Conservation (phyloP, 2,113 vertebrate genomes). For the Ceyx melanurus region DNA sequence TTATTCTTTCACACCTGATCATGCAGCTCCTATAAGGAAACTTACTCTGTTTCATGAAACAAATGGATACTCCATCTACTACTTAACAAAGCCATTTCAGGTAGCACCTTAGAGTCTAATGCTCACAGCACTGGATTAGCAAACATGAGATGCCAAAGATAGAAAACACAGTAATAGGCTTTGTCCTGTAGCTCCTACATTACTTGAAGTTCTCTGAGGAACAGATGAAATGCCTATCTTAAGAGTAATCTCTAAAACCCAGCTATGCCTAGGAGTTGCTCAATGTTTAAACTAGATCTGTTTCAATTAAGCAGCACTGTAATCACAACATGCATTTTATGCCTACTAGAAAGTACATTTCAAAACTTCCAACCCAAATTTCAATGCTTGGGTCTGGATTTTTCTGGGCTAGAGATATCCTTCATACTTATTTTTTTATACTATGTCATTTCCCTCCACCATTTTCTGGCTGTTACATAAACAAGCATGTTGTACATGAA, state of each 20-base stretch:
- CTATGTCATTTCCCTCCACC: neutral
- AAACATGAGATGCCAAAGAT: constrained; percentile 35
- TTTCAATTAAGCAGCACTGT: neutral
- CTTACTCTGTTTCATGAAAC: neutral
- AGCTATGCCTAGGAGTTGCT: neutral
- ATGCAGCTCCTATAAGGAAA: neutral
- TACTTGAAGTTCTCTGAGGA: neutral
- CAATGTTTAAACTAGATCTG: neutral
- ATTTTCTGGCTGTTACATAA: neutral
- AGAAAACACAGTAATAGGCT: constrained; percentile 57
- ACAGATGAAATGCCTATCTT: neutral
- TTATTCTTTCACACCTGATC: neutral
- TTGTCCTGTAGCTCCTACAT: neutral
- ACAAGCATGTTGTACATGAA: neutral
- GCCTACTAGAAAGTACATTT: neutral
- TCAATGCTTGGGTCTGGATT: neutral
- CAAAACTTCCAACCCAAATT: neutral
- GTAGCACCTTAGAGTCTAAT: constrained; percentile 20
- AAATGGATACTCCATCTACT: neutral
- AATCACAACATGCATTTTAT: neutral
- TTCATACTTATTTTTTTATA: neutral
- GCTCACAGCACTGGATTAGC: neutral
- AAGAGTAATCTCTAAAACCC: neutral
- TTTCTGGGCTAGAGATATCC: neutral
- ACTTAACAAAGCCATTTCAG: constrained; percentile 8